Base-by-base conservation (phyloP, 2,113 vertebrate genomes). In the Pygoscelis adeliae region DNA sequence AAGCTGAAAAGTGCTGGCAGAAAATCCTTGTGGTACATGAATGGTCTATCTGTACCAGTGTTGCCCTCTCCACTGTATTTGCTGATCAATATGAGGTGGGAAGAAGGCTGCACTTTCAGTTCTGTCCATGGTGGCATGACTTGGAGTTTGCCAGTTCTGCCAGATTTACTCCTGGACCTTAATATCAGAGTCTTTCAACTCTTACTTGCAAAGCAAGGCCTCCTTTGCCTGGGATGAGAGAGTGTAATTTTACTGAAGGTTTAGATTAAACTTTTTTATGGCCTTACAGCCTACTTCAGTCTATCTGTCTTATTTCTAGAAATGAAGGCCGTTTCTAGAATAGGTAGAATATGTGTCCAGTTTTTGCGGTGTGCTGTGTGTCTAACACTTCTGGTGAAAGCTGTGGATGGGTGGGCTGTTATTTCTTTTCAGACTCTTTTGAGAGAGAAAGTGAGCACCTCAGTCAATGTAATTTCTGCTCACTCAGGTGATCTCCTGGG, bases 81-180 rank as follows among this genome's bases (percentile, higher is more conserved):
- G 47, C 5, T 25, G 22, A 21, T 42, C 42, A 21, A 19, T n/a
- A 71, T 38, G 53, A 62, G 10, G 8, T 26, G 14, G 16, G 27
- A 71, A 0, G 0, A 2, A 8, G 6, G 5, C 9, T 1, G 0
- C 13, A 40, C 2, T 27, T 56, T 52, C 38, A 40, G 5, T 58
- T 81, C 49, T 55, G 21, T 30, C 25, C 13, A 13, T 19, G 15
- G 3, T 73, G 49, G 4, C 70, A 46, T 38, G 34, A 50, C 22
- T 4, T 59, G 14, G 34, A 73, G 38, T 81, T 69, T 50, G 26
- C 30, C 1, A 2, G 0, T 61, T 65, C 65, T 78, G 16, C 42
- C 9, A 27, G 13, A 58, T 82, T 82, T 85, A 38, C 11, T 78
- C 36, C 20, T n/a, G 34, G 10, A 36, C 15, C 2, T 47, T 17